Evolutionary conservation across 1,140 invertebrate genomes (phyloP).

Genomic region (Plectrocnemia conspersa): DNA sequence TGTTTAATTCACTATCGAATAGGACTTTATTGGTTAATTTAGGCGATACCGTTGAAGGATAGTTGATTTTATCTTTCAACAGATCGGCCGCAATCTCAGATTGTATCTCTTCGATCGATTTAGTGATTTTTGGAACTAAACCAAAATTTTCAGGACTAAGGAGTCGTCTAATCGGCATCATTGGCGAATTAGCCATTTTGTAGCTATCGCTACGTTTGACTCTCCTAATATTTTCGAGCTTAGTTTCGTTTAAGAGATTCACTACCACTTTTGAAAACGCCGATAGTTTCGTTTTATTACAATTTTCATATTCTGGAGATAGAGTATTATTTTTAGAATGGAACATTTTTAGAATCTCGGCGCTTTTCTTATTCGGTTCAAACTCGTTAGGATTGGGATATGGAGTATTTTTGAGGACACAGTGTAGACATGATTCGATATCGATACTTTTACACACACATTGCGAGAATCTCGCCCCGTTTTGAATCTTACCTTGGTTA

Average conservation of each 20-base stretch:
- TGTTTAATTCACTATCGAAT: constrained; percentile 30
- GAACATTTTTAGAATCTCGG: constrained; percentile 50
- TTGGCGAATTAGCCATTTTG: constrained; percentile 71
- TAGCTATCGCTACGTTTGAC: constrained; percentile 83
- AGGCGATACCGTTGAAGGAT: constrained; percentile 59
- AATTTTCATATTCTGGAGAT: constrained; percentile 5
- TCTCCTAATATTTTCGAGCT: constrained; percentile 44
- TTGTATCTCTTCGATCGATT: constrained; percentile 54
- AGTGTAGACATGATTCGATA: constrained; percentile 20
- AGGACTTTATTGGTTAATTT: constrained; percentile 37
- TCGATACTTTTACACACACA: constrained; percentile 32
- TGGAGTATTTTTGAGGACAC: constrained; percentile 25
- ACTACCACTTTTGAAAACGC: constrained; percentile 29
- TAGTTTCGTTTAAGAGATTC: constrained; percentile 31
- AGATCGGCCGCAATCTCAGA: constrained; percentile 59
- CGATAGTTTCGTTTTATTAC: constrained; percentile 15
- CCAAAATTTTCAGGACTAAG: constrained; percentile 48
- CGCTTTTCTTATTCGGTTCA: constrained; percentile 38
- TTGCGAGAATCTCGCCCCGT: constrained; percentile 20
- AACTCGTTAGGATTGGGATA: constrained; percentile 4
- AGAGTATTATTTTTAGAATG: constrained; percentile 36
- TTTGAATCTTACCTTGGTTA: constrained; percentile 54
- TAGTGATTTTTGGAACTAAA: constrained; percentile 44
- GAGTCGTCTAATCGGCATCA: constrained; percentile 54
- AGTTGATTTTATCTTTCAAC: constrained; percentile 63